These are phyloP conservation scores for Chymomyza fuscimana DNA, from an alignment of 2,888 invertebrate genomes.

Conservation along the genomic window DNA sequence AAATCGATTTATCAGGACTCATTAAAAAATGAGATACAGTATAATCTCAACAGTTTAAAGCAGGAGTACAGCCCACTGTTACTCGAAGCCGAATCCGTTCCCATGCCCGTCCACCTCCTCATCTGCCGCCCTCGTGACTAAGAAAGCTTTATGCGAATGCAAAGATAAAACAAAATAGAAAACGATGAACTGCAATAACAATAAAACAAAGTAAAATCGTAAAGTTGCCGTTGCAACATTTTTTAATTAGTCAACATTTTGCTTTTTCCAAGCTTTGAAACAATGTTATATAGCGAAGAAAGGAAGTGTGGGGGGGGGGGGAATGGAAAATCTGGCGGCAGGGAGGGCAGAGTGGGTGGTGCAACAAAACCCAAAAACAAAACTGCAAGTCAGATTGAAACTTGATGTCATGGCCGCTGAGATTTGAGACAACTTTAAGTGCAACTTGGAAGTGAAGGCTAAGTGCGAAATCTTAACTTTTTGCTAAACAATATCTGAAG, in stretches of 20 bases:
- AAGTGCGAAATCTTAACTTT: neutral
- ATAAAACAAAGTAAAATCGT: neutral
- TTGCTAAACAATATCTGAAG: too few relatives aligned
- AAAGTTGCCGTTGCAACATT: slow-evolving; percentile 26
- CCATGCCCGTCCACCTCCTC: too few relatives aligned
- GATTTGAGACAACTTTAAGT: neutral
- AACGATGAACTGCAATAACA: slow-evolving; percentile 5
- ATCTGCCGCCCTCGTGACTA: neutral
- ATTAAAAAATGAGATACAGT: too few relatives aligned
- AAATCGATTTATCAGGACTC: too few relatives aligned
- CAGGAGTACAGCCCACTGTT: too few relatives aligned
- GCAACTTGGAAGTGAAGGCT: neutral
- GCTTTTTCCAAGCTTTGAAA: slow-evolving; percentile 12
- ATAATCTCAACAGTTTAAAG: too few relatives aligned
- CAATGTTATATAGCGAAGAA: neutral
- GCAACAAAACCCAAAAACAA: slow-evolving; percentile 1
- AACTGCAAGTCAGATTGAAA: slow-evolving; percentile 81
- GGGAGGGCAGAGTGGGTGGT: neutral
- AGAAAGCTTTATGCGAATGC: neutral
- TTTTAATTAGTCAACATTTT: slow-evolving; percentile 57
- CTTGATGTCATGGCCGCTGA: slow-evolving; percentile 82
- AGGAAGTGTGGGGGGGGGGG: neutral
- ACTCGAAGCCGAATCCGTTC: too few relatives aligned
- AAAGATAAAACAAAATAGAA: neutral
- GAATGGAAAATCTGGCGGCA: neutral